Percentiles rank a stretch among this genome's conserved stretches.
Evolutionary conservation across 2,797 vertebrate genomes (phyloP).

Genomic region (Setipinna tenuifilis): DNA sequence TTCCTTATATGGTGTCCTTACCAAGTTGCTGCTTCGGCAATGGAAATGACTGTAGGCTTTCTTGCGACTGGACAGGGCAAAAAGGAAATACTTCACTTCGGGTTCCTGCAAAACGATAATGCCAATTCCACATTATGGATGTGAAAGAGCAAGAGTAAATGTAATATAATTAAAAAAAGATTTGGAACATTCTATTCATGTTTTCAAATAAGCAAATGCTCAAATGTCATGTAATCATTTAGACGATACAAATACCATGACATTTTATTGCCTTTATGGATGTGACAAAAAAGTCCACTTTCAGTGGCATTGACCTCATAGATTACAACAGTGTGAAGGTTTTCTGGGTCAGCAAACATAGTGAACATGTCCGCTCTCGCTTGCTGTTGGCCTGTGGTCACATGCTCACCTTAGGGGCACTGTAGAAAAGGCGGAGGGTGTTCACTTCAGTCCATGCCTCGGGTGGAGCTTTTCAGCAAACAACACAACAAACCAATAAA

Average conservation of each 20-base stretch:
- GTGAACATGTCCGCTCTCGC: not conserved
- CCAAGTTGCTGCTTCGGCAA: conserved; percentile 91
- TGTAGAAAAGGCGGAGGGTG: conserved; percentile 85
- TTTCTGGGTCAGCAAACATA: not conserved
- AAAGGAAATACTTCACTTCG: conserved; percentile 85
- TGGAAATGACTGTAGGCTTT: conserved; percentile 89
- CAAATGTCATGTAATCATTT: no score
- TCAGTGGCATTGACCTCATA: not conserved
- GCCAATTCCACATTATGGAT: not conserved
- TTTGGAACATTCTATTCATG: no score
- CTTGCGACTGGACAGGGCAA: conserved; percentile 88
- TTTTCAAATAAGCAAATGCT: no score
- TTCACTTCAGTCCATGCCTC: conserved; percentile 87
- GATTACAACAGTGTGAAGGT: not conserved
- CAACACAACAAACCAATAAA: not conserved
- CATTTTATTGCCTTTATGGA: no score
- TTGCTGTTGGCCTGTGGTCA: not conserved
- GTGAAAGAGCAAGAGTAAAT: not conserved
- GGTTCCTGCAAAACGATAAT: conserved; percentile 77
- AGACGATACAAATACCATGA: no score
- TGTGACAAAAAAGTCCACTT: no score
- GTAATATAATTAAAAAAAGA: no score
- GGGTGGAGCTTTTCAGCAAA: conserved; percentile 61
- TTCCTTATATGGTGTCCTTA: conserved; percentile 72
- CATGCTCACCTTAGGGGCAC: conserved; percentile 81